These are phyloP conservation scores for Chesias legatella DNA, from an alignment of 2,888 invertebrate genomes.

Conservation along the genomic window DNA sequence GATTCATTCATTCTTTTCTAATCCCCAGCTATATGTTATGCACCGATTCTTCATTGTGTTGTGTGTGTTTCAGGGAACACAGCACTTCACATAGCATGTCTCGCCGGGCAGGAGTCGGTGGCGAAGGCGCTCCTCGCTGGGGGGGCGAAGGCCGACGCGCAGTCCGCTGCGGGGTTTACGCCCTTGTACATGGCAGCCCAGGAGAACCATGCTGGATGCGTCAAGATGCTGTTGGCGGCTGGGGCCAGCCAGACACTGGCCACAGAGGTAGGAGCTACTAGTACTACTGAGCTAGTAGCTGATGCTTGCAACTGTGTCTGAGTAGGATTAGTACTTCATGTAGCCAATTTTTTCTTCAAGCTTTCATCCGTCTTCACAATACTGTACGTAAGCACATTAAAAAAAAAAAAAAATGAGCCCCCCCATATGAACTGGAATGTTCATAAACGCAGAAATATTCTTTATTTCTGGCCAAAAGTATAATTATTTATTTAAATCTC, in stretches of 20 bases:
- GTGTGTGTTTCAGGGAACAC: slow-evolving; percentile 81
- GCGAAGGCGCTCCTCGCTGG: slow-evolving; percentile 94
- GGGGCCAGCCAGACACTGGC: slow-evolving; percentile 98
- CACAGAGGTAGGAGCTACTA: slow-evolving; percentile 86
- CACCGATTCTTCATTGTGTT: not conserved
- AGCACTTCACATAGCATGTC: slow-evolving; percentile 97
- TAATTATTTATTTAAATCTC: too few species aligned
- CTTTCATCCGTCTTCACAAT: too few species aligned
- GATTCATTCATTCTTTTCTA: too few species aligned
- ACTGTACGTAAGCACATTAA: too few species aligned
- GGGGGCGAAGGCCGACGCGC: slow-evolving; percentile 97
- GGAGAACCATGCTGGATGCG: slow-evolving; percentile 96
- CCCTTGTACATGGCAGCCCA: slow-evolving; percentile 99
- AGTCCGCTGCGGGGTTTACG: slow-evolving; percentile 98
- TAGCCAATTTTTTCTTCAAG: too few species aligned
- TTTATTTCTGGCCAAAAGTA: too few species aligned
- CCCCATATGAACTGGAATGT: too few species aligned
- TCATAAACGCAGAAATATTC: too few species aligned
- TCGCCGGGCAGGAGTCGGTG: slow-evolving; percentile 97
- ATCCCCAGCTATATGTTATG: too few species aligned
- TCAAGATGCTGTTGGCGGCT: slow-evolving; percentile 93
- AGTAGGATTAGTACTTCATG: too few species aligned
- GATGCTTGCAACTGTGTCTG: too few species aligned
- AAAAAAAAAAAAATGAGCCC: too few species aligned
- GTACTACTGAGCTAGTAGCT: not conserved